Evolutionary conservation across 2,888 invertebrate genomes (phyloP).

Genomic region (Ernsta delagoae): DNA sequence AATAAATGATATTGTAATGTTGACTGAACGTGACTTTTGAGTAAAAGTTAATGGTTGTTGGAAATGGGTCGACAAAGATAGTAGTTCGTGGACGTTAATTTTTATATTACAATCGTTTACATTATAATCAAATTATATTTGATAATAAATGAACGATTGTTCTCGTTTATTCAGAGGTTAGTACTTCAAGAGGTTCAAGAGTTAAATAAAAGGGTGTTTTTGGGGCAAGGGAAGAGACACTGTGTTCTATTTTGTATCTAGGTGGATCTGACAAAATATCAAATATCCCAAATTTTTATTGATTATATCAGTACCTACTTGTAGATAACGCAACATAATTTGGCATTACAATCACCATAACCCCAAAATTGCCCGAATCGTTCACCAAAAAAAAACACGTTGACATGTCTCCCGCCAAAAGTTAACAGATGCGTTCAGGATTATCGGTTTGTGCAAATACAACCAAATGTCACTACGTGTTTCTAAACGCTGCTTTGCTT

Average conservation of each 20-base stretch:
- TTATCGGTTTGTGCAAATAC: conserved; percentile 76
- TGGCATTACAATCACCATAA: conserved; percentile 14
- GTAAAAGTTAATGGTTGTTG: conserved; percentile 23
- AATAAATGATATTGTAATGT: conserved; percentile 56
- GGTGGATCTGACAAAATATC: no score
- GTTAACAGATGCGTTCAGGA: conserved; percentile 68
- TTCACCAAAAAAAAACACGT: conserved; percentile 39
- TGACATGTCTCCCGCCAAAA: conserved; percentile 52
- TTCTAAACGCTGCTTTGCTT: conserved; percentile 11
- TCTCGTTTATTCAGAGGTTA: no score
- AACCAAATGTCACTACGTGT: conserved; percentile 69
- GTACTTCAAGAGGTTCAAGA: no score
- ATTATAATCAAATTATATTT: conserved; percentile 37
- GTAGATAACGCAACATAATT: conserved; percentile 17
- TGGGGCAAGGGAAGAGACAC: no score
- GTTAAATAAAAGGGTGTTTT: no score
- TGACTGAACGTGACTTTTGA: conserved; percentile 63
- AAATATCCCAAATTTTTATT: no score
- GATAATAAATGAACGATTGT: background rate
- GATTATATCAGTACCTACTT: no score
- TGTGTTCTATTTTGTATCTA: no score
- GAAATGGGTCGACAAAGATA: conserved; percentile 25
- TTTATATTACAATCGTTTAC: conserved; percentile 51
- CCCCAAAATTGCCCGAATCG: conserved; percentile 32
- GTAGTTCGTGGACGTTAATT: conserved; percentile 20